Conservation (phyloP, 2,888 invertebrate genomes). For the Cylloceria caligata region DNA sequence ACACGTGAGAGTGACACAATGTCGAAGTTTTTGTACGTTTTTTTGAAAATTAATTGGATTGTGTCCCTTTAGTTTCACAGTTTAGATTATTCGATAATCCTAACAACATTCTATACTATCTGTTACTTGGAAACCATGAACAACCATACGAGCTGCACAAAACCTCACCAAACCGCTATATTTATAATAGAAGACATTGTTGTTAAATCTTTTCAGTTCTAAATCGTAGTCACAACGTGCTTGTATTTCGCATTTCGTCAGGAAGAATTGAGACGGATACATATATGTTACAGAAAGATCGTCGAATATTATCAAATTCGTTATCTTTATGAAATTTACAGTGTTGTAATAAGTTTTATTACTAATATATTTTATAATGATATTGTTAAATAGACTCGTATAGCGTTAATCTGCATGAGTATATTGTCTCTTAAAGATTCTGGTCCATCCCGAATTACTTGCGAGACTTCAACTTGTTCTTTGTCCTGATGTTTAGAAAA, state of each 20-base stretch:
- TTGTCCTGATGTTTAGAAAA: too few relatives aligned
- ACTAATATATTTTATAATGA: too few relatives aligned
- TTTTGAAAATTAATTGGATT: constrained; percentile 53
- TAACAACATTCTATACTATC: constrained; percentile 24
- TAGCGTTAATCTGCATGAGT: too few relatives aligned
- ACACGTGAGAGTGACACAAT: constrained; percentile 24
- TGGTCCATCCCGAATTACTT: too few relatives aligned
- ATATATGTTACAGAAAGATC: constrained; percentile 42
- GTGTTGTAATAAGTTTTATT: too few relatives aligned
- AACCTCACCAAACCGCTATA: not conserved
- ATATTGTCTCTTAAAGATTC: too few relatives aligned
- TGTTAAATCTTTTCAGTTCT: constrained; percentile 12
- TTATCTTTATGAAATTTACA: too few relatives aligned
- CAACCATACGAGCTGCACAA: not conserved
- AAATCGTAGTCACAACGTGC: constrained; percentile 38
- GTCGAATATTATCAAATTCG: not conserved
- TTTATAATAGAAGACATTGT: not conserved
- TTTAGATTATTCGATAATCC: constrained; percentile 28
- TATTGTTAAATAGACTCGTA: not conserved
- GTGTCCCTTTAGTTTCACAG: constrained; percentile 38
- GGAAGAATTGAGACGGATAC: constrained; percentile 36
- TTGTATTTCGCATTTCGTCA: constrained; percentile 56
- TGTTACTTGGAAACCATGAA: constrained; percentile 30
- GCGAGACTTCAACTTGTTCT: too few relatives aligned
- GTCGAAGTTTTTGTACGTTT: constrained; percentile 34